These are phyloP conservation scores for Melanotaenia boesemani DNA, from an alignment of 2,797 vertebrate genomes.

Conservation along the genomic window DNA sequence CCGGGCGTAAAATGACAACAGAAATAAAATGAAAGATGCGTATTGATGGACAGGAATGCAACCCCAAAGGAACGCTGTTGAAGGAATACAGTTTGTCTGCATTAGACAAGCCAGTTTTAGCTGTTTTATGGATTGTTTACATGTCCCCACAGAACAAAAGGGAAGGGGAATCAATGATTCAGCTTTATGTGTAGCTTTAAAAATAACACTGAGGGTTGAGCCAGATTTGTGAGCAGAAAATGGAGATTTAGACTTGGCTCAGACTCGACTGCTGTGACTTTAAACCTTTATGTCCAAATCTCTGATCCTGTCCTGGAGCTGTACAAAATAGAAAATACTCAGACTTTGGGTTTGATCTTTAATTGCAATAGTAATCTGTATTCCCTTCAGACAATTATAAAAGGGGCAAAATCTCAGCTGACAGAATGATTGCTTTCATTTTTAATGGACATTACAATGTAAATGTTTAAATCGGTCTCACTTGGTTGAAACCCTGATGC, in stretches of 20 bases:
- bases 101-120: not conserved
- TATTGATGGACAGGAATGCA: slow-evolving; percentile 14
- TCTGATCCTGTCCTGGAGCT: not conserved
- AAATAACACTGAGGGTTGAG: not conserved
- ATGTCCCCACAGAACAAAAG: not conserved
- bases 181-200: not conserved
- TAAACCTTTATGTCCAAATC: not conserved
- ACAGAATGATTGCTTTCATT: not conserved
- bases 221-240: not conserved
- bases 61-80: slow-evolving; percentile 1
- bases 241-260: not conserved
- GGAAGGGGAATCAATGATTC: not conserved
- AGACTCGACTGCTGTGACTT: not conserved
- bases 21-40: slow-evolving; percentile 16
- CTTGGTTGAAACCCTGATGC: not conserved
- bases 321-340: not conserved
- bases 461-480: not conserved
- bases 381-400: not conserved
- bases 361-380: not conserved
- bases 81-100: not conserved
- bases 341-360: not conserved
- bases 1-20: not conserved
- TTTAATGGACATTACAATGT: not conserved
- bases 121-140: not conserved
- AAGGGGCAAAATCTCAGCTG: not conserved